Base-by-base conservation (phyloP, 2,888 invertebrate genomes). In the Biston betularia region DNA sequence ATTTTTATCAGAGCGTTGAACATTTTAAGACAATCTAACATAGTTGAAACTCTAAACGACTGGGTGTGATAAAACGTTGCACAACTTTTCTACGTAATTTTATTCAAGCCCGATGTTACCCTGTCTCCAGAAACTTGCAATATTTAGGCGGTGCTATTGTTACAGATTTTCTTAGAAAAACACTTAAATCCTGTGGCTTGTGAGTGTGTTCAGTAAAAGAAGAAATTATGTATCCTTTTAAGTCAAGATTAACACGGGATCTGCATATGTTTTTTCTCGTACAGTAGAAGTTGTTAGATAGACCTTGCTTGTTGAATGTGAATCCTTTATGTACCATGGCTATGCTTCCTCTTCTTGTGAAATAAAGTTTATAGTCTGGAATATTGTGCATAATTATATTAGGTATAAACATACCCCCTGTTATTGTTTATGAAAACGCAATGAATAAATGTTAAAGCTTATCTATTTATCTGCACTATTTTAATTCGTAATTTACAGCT, bases 271-370 rank as follows among this genome's bases (percentile, higher is more conserved):
- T 49, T n/a, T 12, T 49, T n/a, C 34, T 49, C 6, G 49, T 49
- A n/a, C 49, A 49, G 49, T 49, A 49, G 34, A 49, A 49, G 49
- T 49, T 49, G 12, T 49, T 49, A 33, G 11, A 10, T 6, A 12
- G 12, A 0, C 49, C 34, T 49, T 49, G 49, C 34, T 34, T 49
- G n/a, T 49, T 49, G 12, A 34, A 49, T 7, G 49, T 3, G 34
- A 12, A 49, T 34, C 49, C 49, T 33, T 49, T 10, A 49, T 34
- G 12, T 12, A 49, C 6, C 49, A 49, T 33, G 12, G 12, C 6
- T 34, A 34, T 33, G 34, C 49, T 34, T 34, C 49, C 49, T 12
- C 12, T 49, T 49, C 34, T 33, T 34, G 49, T 49, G 33, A 6
- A 7, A n/a, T 15, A 33, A 0, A 49, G 49, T 7, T 49, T 34